These are phyloP conservation scores for Drosophila ustulata DNA, from an alignment of 2,888 invertebrate genomes.

Conservation along the genomic window DNA sequence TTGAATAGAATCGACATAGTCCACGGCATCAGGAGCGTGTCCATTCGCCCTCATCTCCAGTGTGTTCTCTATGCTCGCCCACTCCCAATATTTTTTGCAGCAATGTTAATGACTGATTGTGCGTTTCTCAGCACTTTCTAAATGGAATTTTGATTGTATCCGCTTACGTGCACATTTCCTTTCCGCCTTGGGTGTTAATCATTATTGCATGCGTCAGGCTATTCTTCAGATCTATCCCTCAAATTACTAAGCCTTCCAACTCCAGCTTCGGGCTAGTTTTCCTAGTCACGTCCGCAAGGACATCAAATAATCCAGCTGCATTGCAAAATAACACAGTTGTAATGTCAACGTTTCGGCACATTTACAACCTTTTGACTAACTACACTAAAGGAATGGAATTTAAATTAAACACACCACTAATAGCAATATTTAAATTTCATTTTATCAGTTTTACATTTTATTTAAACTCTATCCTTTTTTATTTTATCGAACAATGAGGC, in stretches of 20 bases:
- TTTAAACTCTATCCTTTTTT: too few species aligned
- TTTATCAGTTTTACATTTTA: too few species aligned
- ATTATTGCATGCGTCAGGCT: slow-evolving; percentile 25
- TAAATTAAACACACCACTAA: too few species aligned
- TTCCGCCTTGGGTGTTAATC: slow-evolving; percentile 58
- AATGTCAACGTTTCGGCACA: slow-evolving; percentile 51
- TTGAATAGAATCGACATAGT: slow-evolving; percentile 64
- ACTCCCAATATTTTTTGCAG: slow-evolving; percentile 27
- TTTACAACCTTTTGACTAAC: slow-evolving; percentile 47
- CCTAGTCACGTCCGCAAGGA: slow-evolving; percentile 58
- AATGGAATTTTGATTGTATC: slow-evolving; percentile 81
- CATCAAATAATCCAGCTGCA: slow-evolving; percentile 43
- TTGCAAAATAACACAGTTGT: slow-evolving; percentile 19
- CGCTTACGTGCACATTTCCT: slow-evolving; percentile 72
- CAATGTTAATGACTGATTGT: slow-evolving; percentile 78
- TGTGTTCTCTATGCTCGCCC: neutral
- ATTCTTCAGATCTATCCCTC: slow-evolving; percentile 11
- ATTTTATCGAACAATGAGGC: too few species aligned
- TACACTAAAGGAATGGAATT: neutral
- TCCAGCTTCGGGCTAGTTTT: slow-evolving; percentile 35
- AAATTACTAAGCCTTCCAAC: neutral
- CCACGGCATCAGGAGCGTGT: slow-evolving; percentile 4
- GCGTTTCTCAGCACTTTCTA: slow-evolving; percentile 68
- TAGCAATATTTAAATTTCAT: too few species aligned
- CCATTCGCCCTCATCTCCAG: neutral